Evolutionary conservation across 2,888 invertebrate genomes (phyloP), one percentile per base, ranked within the genome.

Genomic region (Iselma pallidipennis): DNA sequence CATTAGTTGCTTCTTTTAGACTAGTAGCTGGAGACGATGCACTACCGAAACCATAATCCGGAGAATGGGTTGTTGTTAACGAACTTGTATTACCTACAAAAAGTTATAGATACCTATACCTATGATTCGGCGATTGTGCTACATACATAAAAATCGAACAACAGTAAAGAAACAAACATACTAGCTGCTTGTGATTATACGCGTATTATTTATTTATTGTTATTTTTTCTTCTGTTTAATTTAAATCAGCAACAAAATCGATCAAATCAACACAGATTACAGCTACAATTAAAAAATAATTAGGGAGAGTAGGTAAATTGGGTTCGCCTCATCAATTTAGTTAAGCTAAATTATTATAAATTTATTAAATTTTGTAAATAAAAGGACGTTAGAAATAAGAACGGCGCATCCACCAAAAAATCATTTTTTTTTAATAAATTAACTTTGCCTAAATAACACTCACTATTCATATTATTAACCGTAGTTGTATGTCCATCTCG

Each of bases 1-100:
- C 86, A 79, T 85, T 87, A 0, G 89, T 86, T 64, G 89, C 85
- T 71, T 89, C 88, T 71, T 61, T 31, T 7, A 89, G 89, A 48
- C 87, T 81, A 1, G 87, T 85, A 0, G 86, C 83, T 2, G 74
- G 74, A 28, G 78, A 75, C 76, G 73, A 63, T 73, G 72, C 57
- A 61, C 58, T 64, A 9, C 59, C 73, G 66, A 80, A 81, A 21
- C 79, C 80, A 69, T 80, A 81, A 60, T 81, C 81, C 16, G 81
- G 81, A 37, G 81, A 81, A 68, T 81, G 80, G 28, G 80, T 76
- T 52, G 80, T 76, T 52, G 76, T 79, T 61, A 80, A 71, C 49
- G 80, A 78, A 49, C 77, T 76, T 56, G 74, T 74, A 69, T 78
- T 79, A 70, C 81, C 80, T 80, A 71, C 59, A 77, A 77, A 53